phyloP scores from a whole-genome alignment of 2,113 vertebrate genomes.

The Stigmatopora nigra region DNA sequence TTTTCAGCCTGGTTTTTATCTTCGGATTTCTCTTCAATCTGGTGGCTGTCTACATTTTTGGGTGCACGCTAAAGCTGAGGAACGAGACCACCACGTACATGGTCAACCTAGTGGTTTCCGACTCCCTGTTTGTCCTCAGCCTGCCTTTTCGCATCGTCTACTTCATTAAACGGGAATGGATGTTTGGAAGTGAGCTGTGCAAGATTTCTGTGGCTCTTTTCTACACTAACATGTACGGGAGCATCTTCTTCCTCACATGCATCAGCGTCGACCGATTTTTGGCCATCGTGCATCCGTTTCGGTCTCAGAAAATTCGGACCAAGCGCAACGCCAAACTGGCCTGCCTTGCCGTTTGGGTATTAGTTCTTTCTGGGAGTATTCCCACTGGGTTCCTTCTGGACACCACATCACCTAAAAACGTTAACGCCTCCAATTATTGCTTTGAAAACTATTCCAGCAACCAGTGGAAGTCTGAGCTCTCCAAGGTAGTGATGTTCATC shows the following conservation, averaged over 20 bases:
- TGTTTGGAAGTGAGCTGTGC: slow-evolving; percentile 83
- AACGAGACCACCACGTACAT: slow-evolving; percentile 98
- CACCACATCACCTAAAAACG: slow-evolving; percentile 67
- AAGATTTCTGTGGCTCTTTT: slow-evolving; percentile 89
- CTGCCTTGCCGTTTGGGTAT: slow-evolving; percentile 81
- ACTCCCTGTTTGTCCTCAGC: slow-evolving; percentile 91
- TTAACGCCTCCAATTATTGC: slow-evolving; percentile 63
- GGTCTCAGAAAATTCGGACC: slow-evolving; percentile 81
- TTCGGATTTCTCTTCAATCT: slow-evolving; percentile 85
- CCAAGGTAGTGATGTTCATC: slow-evolving; percentile 91
- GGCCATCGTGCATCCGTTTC: slow-evolving; percentile 89
- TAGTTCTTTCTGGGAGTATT: slow-evolving; percentile 82
- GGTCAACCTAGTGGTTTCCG: slow-evolving; percentile 92
- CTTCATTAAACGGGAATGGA: slow-evolving; percentile 80
- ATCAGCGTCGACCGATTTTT: slow-evolving; percentile 93
- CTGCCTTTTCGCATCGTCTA: slow-evolving; percentile 92
- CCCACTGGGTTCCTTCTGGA: slow-evolving; percentile 78
- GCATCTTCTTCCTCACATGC: slow-evolving; percentile 95
- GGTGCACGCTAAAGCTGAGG: slow-evolving; percentile 77
- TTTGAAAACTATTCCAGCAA: slow-evolving; percentile 91
- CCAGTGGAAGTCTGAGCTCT: slow-evolving; percentile 87
- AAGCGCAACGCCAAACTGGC: slow-evolving; percentile 84
- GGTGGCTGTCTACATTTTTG: slow-evolving; percentile 86
- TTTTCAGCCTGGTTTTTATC: slow-evolving; percentile 90
- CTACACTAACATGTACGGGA: slow-evolving; percentile 97